A percentile compares a stretch with the other conserved stretches of the same genome.
phyloP scores from a whole-genome alignment of 2,888 invertebrate species.

The Parnassius mnemosyne region DNA sequence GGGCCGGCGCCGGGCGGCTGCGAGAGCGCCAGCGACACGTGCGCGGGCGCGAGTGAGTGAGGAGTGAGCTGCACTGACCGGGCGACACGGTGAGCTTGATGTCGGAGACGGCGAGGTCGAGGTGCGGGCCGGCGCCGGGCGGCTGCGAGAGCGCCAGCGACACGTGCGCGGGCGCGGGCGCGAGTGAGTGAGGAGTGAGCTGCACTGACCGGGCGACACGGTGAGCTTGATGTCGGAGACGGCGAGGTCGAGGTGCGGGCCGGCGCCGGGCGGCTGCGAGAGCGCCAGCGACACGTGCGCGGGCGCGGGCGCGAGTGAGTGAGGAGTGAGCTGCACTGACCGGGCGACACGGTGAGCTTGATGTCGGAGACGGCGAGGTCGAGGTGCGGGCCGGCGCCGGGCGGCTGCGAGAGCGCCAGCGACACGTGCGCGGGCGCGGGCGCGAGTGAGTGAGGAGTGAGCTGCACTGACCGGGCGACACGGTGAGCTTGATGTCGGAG shows the following conservation, averaged over 20 bases:
- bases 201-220: slow-evolving; percentile 54
- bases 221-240: slow-evolving; percentile 36
- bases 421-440: slow-evolving; percentile 92
- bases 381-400: too few relatives aligned
- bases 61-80: too few relatives aligned
- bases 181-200: slow-evolving; percentile 52
- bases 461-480: slow-evolving; percentile 53
- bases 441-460: slow-evolving; percentile 76
- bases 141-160: slow-evolving; percentile 47
- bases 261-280: too few relatives aligned
- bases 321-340: too few relatives aligned
- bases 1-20: too few relatives aligned
- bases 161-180: slow-evolving; percentile 89
- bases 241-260: too few relatives aligned
- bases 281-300: slow-evolving; percentile 80
- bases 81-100: too few relatives aligned
- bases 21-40: slow-evolving; percentile 75
- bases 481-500: slow-evolving; percentile 40
- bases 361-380: too few relatives aligned
- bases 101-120: too few relatives aligned
- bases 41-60: slow-evolving; percentile 84
- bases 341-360: too few relatives aligned
- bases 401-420: too few relatives aligned
- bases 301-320: slow-evolving; percentile 62
- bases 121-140: too few relatives aligned